Percentiles rank a stretch among this genome's conserved stretches.
phyloP scores from a whole-genome alignment of 2,888 invertebrate species.

The Ceriagrion tenellum region DNA sequence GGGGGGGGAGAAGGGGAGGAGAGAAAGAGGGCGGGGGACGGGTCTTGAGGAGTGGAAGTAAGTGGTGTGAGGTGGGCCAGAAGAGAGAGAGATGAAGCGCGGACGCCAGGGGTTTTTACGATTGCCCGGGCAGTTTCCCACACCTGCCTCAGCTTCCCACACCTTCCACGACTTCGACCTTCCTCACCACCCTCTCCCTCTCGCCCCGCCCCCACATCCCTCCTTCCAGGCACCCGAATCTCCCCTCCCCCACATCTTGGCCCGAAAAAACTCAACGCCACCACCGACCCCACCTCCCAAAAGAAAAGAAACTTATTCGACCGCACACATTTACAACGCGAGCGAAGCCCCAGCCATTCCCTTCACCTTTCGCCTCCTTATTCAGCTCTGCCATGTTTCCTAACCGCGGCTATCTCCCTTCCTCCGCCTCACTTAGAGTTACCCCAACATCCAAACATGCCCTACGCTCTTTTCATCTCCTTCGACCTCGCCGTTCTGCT shows the following conservation, averaged over 20 bases:
- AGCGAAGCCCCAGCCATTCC: background rate
- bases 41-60: background rate
- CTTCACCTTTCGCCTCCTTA: constrained; percentile 26
- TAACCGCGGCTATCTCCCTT: constrained; percentile 1
- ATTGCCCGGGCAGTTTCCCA: constrained; percentile 61
- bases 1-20: background rate
- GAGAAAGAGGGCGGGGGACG: background rate
- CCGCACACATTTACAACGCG: background rate
- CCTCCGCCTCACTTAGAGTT: background rate
- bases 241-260: background rate
- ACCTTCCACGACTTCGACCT: background rate
- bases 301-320: constrained; percentile 16
- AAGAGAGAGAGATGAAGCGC: constrained; percentile 27
- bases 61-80: background rate
- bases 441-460: background rate
- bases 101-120: constrained; percentile 61
- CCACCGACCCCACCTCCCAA: background rate
- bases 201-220: background rate
- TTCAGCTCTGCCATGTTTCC: constrained; percentile 5
- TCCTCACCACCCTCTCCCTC: background rate
- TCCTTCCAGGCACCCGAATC: background rate
- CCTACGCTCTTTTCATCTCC: background rate
- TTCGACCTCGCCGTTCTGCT: no score
- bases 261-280: background rate
- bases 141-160: constrained; percentile 64